Evolutionary conservation across 1,140 invertebrate species (phyloP).

Genomic region (Nasonia longicornis): DNA sequence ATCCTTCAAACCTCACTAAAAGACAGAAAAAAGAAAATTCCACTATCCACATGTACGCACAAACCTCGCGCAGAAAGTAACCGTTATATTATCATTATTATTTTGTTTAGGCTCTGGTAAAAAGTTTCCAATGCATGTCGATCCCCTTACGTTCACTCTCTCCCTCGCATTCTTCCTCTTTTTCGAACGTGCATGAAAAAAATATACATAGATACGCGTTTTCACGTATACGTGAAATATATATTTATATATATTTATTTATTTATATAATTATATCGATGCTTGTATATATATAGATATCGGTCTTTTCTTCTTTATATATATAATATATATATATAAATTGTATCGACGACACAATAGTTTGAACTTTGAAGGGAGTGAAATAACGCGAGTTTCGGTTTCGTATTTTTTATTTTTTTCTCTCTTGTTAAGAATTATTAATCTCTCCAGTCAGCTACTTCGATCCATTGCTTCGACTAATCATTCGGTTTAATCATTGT

Average conservation of each 20-base stretch:
- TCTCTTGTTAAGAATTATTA: conserved; percentile 34
- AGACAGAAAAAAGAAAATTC: conserved; percentile 26
- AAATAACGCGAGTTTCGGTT: conserved; percentile 47
- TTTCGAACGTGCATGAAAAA: conserved; percentile 37
- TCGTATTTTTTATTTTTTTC: conserved; percentile 15
- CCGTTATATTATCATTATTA: conserved; percentile 18
- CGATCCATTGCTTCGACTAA: not conserved
- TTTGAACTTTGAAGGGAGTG: conserved; percentile 48
- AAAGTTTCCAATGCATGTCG: conserved; percentile 19
- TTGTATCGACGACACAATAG: conserved; percentile 41
- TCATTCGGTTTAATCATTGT: conserved; percentile 8
- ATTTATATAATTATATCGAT: conserved; percentile 35
- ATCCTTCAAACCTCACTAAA: conserved; percentile 33
- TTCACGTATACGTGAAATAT: conserved; percentile 24
- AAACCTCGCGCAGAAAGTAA: conserved; percentile 28
- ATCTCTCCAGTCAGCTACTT: conserved; percentile 39
- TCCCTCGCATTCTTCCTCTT: conserved; percentile 16
- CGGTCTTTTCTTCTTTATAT: conserved; percentile 33
- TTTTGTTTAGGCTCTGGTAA: conserved; percentile 42
- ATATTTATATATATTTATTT: conserved; percentile 38
- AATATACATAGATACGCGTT: conserved; percentile 45
- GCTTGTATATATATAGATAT: conserved; percentile 38
- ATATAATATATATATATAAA: conserved; percentile 33
- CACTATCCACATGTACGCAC: conserved; percentile 23
- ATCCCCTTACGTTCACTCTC: conserved; percentile 8